Evolutionary conservation across 2,113 vertebrate species (phyloP).

Genomic region (Empidonax alnorum): DNA sequence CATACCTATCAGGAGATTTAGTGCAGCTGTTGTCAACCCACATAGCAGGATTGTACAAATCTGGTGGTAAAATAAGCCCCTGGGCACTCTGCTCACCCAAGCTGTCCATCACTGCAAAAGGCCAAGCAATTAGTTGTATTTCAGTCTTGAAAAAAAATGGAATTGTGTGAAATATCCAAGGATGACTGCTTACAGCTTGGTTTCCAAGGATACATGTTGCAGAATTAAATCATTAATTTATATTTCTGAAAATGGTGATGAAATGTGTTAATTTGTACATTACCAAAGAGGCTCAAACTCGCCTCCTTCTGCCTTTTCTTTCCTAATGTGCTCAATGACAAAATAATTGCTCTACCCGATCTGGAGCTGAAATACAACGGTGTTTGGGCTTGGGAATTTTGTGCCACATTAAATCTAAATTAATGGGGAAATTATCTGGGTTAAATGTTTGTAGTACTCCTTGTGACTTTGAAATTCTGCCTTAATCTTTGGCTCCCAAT

Average conservation of each 20-base stretch:
- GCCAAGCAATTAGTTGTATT: slow-evolving; percentile 44
- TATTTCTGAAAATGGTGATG: slow-evolving; percentile 45
- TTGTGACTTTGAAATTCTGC: background rate
- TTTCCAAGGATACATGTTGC: slow-evolving; percentile 47
- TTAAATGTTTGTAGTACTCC: background rate
- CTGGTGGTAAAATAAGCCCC: slow-evolving; percentile 1
- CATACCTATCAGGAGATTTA: slow-evolving; percentile 29
- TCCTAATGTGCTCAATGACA: background rate
- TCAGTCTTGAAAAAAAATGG: background rate
- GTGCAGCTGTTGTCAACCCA: slow-evolving; percentile 17
- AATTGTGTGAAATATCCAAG: background rate
- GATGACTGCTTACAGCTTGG: slow-evolving; percentile 8
- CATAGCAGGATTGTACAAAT: background rate
- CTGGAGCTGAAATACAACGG: background rate
- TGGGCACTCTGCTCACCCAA: background rate
- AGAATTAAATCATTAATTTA: slow-evolving; percentile 52
- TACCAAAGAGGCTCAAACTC: slow-evolving; percentile 23
- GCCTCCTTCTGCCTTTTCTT: slow-evolving; percentile 43
- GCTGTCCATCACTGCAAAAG: slow-evolving; percentile 48
- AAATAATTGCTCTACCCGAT: slow-evolving; percentile 10
- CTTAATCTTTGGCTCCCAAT: background rate
- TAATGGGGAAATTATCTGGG: background rate
- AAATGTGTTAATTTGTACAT: slow-evolving; percentile 51
- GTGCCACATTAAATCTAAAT: background rate
- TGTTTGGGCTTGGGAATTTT: background rate